These are phyloP conservation scores for Quadriops clusia DNA, from an alignment of 2,888 invertebrate genomes.

Conservation along the genomic window DNA sequence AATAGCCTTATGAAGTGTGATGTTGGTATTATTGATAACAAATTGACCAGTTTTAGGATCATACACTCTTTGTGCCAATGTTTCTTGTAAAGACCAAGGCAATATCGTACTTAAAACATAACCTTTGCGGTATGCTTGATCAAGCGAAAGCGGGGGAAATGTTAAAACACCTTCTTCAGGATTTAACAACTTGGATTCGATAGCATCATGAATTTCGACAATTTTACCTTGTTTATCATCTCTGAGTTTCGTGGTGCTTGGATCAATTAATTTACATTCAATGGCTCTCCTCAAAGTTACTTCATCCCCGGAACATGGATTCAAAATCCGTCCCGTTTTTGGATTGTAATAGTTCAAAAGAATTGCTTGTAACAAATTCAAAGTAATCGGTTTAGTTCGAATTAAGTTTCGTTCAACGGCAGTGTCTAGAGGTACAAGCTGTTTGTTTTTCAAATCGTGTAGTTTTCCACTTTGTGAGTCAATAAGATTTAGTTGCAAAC, in stretches of 20 bases:
- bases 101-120: conserved; percentile 66
- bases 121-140: conserved; percentile 71
- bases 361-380: conserved; percentile 62
- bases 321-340: conserved; percentile 59
- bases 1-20: conserved; percentile 65
- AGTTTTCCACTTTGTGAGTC: conserved; percentile 59
- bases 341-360: conserved; percentile 67
- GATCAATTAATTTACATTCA: conserved; percentile 57
- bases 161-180: conserved; percentile 56
- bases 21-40: conserved; percentile 52
- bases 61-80: conserved; percentile 68
- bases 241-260: conserved; percentile 58
- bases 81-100: conserved; percentile 74
- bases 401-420: conserved; percentile 60
- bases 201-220: conserved; percentile 57
- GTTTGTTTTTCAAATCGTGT: conserved; percentile 58
- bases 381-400: conserved; percentile 53
- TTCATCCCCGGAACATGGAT: conserved; percentile 63
- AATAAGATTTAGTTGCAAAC: conserved; percentile 56
- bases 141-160: conserved; percentile 57
- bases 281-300: conserved; percentile 68
- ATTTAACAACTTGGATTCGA: conserved; percentile 57
- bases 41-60: conserved; percentile 62
- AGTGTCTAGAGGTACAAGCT: conserved; percentile 54
- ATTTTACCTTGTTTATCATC: conserved; percentile 57